phyloP scores from a whole-genome alignment of 2,113 vertebrate genomes.

The Toxostoma redivivum region DNA sequence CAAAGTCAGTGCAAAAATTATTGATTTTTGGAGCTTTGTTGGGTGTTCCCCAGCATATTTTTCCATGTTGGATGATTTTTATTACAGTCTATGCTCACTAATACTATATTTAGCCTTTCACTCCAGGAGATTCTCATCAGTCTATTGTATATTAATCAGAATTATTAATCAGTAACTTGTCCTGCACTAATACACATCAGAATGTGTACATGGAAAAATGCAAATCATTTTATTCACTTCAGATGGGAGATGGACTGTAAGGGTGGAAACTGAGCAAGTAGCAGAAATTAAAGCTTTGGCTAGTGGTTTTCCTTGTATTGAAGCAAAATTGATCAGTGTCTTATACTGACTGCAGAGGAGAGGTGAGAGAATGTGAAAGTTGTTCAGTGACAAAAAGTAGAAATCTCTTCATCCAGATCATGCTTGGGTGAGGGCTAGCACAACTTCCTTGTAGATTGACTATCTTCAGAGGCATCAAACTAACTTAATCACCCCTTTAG shows the following conservation, averaged over 20 bases:
- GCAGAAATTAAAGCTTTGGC: neutral
- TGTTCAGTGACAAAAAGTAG: neutral
- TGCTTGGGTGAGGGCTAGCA: neutral
- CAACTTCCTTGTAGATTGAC: fast-evolving
- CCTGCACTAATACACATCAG: neutral
- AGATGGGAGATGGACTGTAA: neutral
- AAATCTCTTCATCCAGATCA: neutral
- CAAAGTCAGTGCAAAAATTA: neutral
- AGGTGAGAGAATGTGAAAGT: neutral
- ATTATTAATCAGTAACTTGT: neutral
- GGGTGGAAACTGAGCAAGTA: neutral
- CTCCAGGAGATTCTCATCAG: neutral
- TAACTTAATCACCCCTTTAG: neutral
- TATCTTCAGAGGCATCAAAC: neutral
- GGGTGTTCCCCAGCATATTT: neutral
- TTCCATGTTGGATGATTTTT: neutral
- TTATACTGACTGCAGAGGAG: neutral
- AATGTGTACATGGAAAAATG: neutral
- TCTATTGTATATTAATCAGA: neutral
- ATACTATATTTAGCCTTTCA: neutral
- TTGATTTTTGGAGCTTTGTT: neutral
- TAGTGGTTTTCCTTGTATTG: neutral
- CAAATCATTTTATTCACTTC: neutral
- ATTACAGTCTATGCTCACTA: neutral
- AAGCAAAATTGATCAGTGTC: neutral